These are phyloP conservation scores for Myripristis murdjan DNA, from an alignment of 2,797 vertebrate genomes.

Conservation along the genomic window DNA sequence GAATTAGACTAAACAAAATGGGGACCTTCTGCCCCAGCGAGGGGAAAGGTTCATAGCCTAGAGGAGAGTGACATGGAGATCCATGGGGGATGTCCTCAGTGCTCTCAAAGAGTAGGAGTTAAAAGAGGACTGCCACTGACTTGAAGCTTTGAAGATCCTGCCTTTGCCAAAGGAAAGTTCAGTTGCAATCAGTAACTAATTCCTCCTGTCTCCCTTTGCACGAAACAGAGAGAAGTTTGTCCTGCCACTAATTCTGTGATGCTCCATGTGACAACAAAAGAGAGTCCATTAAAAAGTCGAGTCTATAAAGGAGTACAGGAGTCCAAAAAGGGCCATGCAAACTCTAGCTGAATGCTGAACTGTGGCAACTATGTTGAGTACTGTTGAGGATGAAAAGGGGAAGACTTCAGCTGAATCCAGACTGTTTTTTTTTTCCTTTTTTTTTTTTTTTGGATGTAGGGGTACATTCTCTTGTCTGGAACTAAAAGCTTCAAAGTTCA, in stretches of 20 bases:
- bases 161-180: slow-evolving; percentile 1
- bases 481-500: too few relatives aligned
- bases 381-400: too few relatives aligned
- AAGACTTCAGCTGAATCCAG: too few relatives aligned
- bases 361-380: too few relatives aligned
- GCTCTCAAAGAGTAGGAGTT: background rate
- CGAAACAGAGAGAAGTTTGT: too few relatives aligned
- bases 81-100: background rate
- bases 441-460: too few relatives aligned
- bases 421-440: too few relatives aligned
- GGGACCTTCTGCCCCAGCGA: background rate
- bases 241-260: slow-evolving; percentile 58
- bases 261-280: slow-evolving; percentile 62
- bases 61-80: background rate
- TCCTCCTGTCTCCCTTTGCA: slow-evolving; percentile 2
- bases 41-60: background rate
- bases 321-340: too few relatives aligned
- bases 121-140: slow-evolving; percentile 15
- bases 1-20: slow-evolving; percentile 29
- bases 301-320: too few relatives aligned
- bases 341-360: too few relatives aligned
- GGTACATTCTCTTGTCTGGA: too few relatives aligned
- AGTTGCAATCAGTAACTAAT: background rate
- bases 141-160: slow-evolving; percentile 1
- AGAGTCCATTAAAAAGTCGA: slow-evolving; percentile 53